Conservation (phyloP, 2,888 invertebrate species). For the Pachliopta kotzebuea region DNA sequence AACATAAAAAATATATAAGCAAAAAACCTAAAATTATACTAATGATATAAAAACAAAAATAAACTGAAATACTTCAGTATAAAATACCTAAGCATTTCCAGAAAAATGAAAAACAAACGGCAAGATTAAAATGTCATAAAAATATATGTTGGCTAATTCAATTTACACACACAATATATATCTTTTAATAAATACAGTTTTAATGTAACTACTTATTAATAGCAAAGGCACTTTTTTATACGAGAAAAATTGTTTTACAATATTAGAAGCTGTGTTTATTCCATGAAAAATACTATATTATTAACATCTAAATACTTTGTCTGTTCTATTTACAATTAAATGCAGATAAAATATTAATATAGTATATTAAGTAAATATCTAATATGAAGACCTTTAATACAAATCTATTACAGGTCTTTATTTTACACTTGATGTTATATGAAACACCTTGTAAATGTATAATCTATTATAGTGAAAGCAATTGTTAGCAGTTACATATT, state of each 20-base stretch:
- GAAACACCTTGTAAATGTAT: too few species aligned
- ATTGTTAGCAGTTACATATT: too few species aligned
- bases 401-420: too few species aligned
- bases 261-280: not conserved
- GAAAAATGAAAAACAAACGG: not conserved
- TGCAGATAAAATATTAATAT: too few species aligned
- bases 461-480: too few species aligned
- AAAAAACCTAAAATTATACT: not conserved
- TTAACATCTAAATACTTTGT: not conserved
- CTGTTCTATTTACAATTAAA: not conserved
- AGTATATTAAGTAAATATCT: too few species aligned
- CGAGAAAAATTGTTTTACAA: not conserved
- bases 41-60: not conserved
- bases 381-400: too few species aligned
- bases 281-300: not conserved
- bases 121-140: not conserved
- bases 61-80: not conserved
- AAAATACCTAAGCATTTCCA: not conserved
- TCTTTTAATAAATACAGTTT: not conserved
- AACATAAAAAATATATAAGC: not conserved
- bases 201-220: not conserved
- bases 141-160: not conserved
- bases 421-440: too few species aligned
- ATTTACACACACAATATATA: not conserved
- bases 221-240: constrained; percentile 9